phyloP scores from a whole-genome alignment of 2,888 invertebrate genomes.

The Xylota sylvarum region DNA sequence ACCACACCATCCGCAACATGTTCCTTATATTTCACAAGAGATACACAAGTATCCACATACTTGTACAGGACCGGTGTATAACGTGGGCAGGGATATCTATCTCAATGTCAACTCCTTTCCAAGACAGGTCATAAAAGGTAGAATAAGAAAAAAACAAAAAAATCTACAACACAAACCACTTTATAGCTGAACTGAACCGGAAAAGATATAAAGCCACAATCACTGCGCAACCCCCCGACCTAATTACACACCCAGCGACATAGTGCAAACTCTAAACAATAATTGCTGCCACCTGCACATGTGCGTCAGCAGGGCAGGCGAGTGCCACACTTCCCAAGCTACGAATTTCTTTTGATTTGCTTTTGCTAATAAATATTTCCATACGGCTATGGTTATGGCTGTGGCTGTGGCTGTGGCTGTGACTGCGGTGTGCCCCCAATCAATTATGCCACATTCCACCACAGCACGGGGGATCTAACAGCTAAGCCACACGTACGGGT shows the following conservation, averaged over 20 bases:
- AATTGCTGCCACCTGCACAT: slow-evolving; percentile 75
- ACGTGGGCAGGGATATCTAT: slow-evolving; percentile 55
- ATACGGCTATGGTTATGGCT: slow-evolving; percentile 10
- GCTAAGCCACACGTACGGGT: background rate
- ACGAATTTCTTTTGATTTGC: slow-evolving; percentile 44
- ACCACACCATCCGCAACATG: slow-evolving; percentile 32
- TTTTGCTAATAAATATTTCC: slow-evolving; percentile 50
- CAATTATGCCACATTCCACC: slow-evolving; percentile 72
- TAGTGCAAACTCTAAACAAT: slow-evolving; percentile 47
- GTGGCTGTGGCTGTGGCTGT: too few species aligned
- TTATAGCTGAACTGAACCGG: slow-evolving; percentile 67
- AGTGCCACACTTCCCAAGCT: slow-evolving; percentile 59
- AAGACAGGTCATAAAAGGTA: slow-evolving; percentile 54
- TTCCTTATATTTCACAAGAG: slow-evolving; percentile 49
- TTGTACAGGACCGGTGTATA: slow-evolving; percentile 27
- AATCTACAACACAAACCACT: slow-evolving; percentile 46
- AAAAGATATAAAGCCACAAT: slow-evolving; percentile 67
- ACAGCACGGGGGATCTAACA: slow-evolving; percentile 51
- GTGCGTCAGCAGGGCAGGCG: slow-evolving; percentile 51
- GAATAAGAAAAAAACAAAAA: slow-evolving; percentile 14
- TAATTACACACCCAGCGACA: slow-evolving; percentile 71
- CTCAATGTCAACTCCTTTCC: slow-evolving; percentile 77
- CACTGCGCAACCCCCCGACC: slow-evolving; percentile 60
- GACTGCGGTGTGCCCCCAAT: slow-evolving; percentile 57
- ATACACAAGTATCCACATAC: slow-evolving; percentile 5